Conservation (phyloP, 2,888 invertebrate genomes). For the Ectobius pallidus region DNA sequence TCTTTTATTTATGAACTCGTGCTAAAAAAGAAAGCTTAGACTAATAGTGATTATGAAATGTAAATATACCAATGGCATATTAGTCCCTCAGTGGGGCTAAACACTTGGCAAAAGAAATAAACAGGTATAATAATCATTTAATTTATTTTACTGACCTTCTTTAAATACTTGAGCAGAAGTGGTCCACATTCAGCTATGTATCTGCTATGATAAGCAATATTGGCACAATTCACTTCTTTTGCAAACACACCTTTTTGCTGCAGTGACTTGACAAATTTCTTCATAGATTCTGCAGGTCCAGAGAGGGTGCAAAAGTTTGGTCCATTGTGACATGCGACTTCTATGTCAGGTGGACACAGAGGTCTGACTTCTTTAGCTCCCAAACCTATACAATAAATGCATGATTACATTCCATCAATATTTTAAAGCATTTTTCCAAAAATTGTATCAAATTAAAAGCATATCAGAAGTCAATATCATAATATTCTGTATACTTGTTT, state of each 20-base stretch:
- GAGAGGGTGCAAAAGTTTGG: conserved; percentile 79
- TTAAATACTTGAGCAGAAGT: conserved; percentile 53
- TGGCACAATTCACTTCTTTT: conserved; percentile 46
- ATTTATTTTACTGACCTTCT: conserved; percentile 49
- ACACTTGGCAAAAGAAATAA: no score
- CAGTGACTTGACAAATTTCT: conserved; percentile 62
- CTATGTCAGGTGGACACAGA: conserved; percentile 64
- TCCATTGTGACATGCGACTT: conserved; percentile 81
- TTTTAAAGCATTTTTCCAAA: no score
- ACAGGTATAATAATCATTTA: no score
- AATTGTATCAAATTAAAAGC: no score
- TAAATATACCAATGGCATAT: no score
- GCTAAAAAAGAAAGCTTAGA: no score
- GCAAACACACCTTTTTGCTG: conserved; percentile 51
- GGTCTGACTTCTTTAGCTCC: conserved; percentile 40
- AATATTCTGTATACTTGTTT: no score
- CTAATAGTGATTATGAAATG: no score
- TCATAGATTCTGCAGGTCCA: conserved; percentile 65
- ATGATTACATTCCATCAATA: background rate
- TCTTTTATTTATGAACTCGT: no score
- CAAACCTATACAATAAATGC: conserved; percentile 3
- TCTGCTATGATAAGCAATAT: conserved; percentile 48
- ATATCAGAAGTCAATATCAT: no score
- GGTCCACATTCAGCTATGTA: conserved; percentile 55
- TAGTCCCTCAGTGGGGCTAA: no score